Evolutionary conservation across 2,797 vertebrate genomes (phyloP).

Genomic region (Crenichthys baileyi): DNA sequence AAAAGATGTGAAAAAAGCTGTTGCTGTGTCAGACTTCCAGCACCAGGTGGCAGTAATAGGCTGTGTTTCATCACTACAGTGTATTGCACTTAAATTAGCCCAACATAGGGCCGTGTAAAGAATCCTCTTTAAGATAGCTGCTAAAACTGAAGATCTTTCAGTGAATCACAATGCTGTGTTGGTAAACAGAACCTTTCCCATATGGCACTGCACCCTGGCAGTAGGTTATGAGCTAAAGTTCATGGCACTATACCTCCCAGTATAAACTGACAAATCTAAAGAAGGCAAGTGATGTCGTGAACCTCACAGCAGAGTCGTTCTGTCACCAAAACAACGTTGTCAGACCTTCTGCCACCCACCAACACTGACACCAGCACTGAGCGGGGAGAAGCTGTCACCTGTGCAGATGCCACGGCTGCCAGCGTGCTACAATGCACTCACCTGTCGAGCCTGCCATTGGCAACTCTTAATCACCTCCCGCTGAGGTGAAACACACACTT

Average conservation of each 20-base stretch:
- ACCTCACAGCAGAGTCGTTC: conserved; percentile 72
- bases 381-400: conserved; percentile 74
- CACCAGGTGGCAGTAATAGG: conserved; percentile 78
- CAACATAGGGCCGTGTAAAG: conserved; percentile 18
- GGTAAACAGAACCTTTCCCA: conserved; percentile 33
- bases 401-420: conserved; percentile 76
- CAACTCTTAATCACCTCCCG: conserved; percentile 77
- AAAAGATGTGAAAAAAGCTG: neutral
- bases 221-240: conserved; percentile 43
- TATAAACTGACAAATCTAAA: conserved; percentile 73
- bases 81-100: conserved; percentile 35
- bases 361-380: conserved; percentile 70
- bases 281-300: conserved; percentile 71
- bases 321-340: conserved; percentile 78
- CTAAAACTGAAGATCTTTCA: conserved; percentile 36
- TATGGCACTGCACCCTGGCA: conserved; percentile 33
- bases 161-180: conserved; percentile 3
- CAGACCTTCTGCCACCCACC: conserved; percentile 74
- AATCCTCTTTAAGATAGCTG: conserved; percentile 32
- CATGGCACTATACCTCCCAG: conserved; percentile 53
- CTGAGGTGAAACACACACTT: conserved; percentile 53
- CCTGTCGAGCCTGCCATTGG: conserved; percentile 78
- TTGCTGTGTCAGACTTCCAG: conserved; percentile 19
- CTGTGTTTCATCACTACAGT: conserved; percentile 42
- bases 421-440: conserved; percentile 69